Evolutionary conservation across 2,888 invertebrate genomes (phyloP).

Genomic region (Oscheius myriophilus): DNA sequence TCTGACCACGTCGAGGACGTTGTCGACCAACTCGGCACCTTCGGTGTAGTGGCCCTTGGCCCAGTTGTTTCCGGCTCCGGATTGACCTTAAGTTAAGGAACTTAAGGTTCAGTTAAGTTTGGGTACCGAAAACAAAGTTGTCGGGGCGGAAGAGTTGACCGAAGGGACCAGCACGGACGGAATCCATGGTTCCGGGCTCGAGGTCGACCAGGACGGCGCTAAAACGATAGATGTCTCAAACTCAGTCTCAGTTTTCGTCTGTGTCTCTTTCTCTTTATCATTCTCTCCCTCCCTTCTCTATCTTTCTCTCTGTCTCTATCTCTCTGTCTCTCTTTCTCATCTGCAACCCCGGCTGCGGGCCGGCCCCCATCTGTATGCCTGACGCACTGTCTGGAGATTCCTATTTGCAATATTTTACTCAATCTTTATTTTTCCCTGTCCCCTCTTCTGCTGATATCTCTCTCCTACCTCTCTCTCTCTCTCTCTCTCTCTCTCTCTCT

Average conservation of each 20-base stretch:
- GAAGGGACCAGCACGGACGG: conserved; percentile 90
- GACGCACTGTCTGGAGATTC: too few species aligned
- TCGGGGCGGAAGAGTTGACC: conserved; percentile 85
- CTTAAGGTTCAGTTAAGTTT: neutral
- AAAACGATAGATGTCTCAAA: too few species aligned
- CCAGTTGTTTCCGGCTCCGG: conserved; percentile 82
- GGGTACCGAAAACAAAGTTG: conserved; percentile 88
- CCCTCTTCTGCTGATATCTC: too few species aligned
- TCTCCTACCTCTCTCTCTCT: too few species aligned
- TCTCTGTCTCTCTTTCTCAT: neutral
- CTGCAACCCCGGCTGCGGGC: too few species aligned
- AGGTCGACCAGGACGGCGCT: conserved; percentile 90
- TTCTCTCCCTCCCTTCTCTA: neutral
- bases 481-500: neutral
- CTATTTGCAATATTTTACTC: too few species aligned
- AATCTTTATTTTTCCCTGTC: too few species aligned
- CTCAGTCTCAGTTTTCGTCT: neutral
- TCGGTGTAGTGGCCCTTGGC: conserved; percentile 94
- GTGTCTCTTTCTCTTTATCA: neutral
- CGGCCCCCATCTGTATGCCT: too few species aligned
- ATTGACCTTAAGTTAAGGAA: conserved; percentile 26
- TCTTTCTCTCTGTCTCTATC: neutral
- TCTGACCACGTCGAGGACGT: conserved; percentile 78
- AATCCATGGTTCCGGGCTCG: conserved; percentile 97
- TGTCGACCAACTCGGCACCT: conserved; percentile 77